A percentile compares a stretch with the other conserved stretches of the same genome.
These are phyloP conservation scores for Oscheius onirici DNA, from an alignment of 2,888 invertebrate species.

Conservation along the genomic window DNA sequence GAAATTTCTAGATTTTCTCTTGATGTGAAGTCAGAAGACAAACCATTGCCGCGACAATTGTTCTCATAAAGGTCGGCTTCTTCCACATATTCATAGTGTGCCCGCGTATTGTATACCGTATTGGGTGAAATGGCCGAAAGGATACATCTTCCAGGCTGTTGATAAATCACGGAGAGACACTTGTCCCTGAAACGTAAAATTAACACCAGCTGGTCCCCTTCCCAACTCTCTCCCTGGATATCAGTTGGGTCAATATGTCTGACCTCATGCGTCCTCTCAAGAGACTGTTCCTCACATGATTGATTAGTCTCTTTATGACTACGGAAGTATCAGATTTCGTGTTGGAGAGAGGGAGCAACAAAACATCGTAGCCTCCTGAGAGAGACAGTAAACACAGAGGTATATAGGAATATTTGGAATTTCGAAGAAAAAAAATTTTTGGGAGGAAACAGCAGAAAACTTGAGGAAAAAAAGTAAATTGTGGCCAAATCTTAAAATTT, in stretches of 20 bases:
- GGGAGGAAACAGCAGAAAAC: too few relatives aligned
- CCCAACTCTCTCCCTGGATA: background rate
- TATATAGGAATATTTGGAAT: too few relatives aligned
- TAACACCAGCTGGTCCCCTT: background rate
- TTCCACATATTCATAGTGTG: constrained; percentile 46
- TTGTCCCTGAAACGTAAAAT: constrained; percentile 13
- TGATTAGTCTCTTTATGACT: background rate
- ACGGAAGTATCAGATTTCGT: background rate
- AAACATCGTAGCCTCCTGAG: too few relatives aligned
- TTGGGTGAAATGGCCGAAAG: constrained; percentile 54
- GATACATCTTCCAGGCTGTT: constrained; percentile 40
- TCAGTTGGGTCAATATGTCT: background rate
- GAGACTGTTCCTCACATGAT: background rate
- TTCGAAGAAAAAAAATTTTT: too few relatives aligned
- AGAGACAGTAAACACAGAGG: too few relatives aligned
- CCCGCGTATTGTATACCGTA: constrained; percentile 56
- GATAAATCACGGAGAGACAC: constrained; percentile 51
- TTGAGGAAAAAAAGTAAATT: too few relatives aligned
- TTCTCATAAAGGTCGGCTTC: constrained; percentile 59
- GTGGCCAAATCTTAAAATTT: too few relatives aligned
- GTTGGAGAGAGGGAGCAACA: too few relatives aligned
- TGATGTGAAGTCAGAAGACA: background rate
- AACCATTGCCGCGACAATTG: constrained; percentile 55
- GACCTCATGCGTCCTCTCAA: background rate
- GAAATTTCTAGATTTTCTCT: constrained; percentile 23